Base-by-base conservation (phyloP, 2,888 invertebrate genomes). In the Erebia epiphron region DNA sequence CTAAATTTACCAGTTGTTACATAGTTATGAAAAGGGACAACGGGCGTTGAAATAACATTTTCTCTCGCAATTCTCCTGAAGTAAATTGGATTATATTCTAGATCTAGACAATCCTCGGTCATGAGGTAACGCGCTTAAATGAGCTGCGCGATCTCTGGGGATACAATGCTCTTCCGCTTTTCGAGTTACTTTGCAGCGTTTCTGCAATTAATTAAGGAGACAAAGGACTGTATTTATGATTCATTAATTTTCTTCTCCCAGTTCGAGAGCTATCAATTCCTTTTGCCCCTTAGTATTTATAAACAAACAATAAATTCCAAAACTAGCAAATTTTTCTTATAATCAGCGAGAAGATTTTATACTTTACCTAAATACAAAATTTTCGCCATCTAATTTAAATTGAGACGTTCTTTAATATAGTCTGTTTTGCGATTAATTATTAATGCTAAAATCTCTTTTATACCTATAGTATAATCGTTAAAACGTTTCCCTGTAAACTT, bases 51-150 rank as follows among this genome's bases (percentile, higher is more conserved):
- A 62, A 68, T 68, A 62, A 56, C 56, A 62, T 61, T 68, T 69
- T 64, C 63, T 35, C 58, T 46, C 67, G 43, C 67, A 50, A 68
- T 65, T 62, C 64, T 43, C 61, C 50, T 70, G 54, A 63, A 67
- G 63, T 67, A 60, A 67, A 70, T 72, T 65, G 58, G 65, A 72
- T 72, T 67, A 68, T 65, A 73, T 70, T 73, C 61, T 56, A 58
- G 60, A 64, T 73, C 61, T 56, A 58, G 60, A 64, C 61, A 57
- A 54, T 56, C 46, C 68, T 65, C 65, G 46, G 46, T 61, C 46
- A 65, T 60, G 26, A 60, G 35, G 69, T 64, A 58, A 57, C 50
- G 72, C 52, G 72, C 60, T 71, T 58, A 72, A 72, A 73, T 71
- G 73, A 57, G 61, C 70, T 35, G 14, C 52, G 62, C 49, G 43